Percentiles rank a stretch among this genome's conserved stretches.
These are phyloP conservation scores for Borostomias antarcticus DNA, from an alignment of 2,797 vertebrate species.

Conservation along the genomic window DNA sequence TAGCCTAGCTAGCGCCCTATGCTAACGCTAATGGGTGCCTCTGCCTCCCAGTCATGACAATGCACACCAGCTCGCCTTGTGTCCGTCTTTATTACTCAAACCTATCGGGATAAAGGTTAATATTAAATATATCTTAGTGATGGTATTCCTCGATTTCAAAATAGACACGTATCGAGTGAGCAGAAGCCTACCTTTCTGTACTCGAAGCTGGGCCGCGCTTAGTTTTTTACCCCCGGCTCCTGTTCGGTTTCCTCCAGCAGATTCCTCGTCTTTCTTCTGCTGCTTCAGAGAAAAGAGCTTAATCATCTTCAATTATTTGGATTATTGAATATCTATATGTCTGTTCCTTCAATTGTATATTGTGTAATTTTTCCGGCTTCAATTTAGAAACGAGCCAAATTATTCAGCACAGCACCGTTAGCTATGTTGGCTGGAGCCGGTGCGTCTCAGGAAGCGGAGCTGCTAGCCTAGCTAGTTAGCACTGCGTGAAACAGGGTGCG, in stretches of 20 bases:
- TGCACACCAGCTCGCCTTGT: neutral
- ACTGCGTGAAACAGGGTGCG: conserved; percentile 28
- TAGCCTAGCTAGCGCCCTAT: conserved; percentile 34
- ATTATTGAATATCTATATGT: conserved; percentile 21
- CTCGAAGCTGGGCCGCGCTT: conserved; percentile 92
- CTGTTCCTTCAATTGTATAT: conserved; percentile 27
- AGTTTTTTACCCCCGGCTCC: conserved; percentile 89
- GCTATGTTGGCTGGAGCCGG: conserved; percentile 64
- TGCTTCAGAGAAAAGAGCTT: conserved; percentile 96
- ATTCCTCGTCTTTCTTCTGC: conserved; percentile 99
- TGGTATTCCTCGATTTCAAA: neutral
- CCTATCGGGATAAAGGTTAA: neutral
- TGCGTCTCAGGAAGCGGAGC: conserved; percentile 58
- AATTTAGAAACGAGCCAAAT: conserved; percentile 11
- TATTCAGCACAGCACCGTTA: conserved; percentile 53
- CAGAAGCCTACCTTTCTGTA: conserved; percentile 86
- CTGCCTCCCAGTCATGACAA: conserved; percentile 17
- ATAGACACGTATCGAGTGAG: neutral
- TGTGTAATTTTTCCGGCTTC: neutral
- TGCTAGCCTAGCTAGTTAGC: conserved; percentile 59
- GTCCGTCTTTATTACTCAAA: neutral
- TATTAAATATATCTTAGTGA: neutral
- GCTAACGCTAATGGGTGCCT: conserved; percentile 28
- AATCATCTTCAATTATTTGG: conserved; percentile 84
- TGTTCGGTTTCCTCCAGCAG: conserved; percentile 89